Base-by-base conservation (phyloP, 2,113 vertebrate species). In the Leptobrachium leishanense region DNA sequence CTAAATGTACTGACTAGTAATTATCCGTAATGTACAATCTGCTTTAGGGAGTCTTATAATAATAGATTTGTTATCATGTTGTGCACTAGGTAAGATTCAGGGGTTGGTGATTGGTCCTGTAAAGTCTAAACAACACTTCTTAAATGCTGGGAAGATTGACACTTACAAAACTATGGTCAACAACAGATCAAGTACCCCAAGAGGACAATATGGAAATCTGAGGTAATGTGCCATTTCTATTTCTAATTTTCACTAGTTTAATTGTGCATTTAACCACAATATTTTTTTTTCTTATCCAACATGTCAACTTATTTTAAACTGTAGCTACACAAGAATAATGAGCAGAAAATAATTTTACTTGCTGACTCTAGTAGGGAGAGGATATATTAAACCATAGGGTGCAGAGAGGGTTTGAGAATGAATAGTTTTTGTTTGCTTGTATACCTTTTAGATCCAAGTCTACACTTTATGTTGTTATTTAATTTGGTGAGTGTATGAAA, bases 1-100 rank as follows among this genome's bases (percentile, higher is more conserved):
- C 75, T 70, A 44, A 55, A 70, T 77, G 59, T 70, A 50, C 55
- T 70, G 75, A 77, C 75, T 77, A 77, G 67, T 77, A 77, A 77
- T 77, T 76, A 76, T 40, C 66, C 68, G 68, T 68, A 68, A 68
- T 76, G 59, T 43, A 68, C 54, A 13, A 76, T 43, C 13, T 42
- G 31, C 39, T n/a, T 68, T 43, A 55, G 40, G 13, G n/a, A 76
- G 53, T 57, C 65, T 62, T 31, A 68, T 68, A 43, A 44, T 68
- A 70, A 77, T 67, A 70, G 59, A 70, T 77, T 42, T 70, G 54
- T 69, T 43, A 76, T 75, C n/a, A 54, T 50, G 54, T 43, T 9
- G n/a, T 76, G 46, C 63, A 12, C 50, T 54, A 46, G 6, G 12
- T 76, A 42, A 68, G 64, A 13, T 73, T 43, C 67, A 11, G 13